A percentile compares a stretch with the other conserved stretches of the same genome.
These are phyloP conservation scores for Leucoma salicis DNA, from an alignment of 2,888 invertebrate genomes.

Conservation along the genomic window DNA sequence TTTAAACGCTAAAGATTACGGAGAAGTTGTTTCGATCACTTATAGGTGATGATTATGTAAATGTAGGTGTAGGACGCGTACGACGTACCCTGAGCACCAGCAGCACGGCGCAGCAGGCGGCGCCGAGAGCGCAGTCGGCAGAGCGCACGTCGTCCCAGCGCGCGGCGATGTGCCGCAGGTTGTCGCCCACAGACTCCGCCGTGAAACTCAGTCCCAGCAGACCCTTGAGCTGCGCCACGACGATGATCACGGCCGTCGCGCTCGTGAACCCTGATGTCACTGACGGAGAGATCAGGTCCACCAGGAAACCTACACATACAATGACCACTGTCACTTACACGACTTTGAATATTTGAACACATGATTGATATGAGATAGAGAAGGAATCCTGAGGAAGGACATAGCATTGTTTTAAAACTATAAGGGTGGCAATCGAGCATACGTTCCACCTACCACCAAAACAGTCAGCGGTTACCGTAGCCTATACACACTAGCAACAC, in stretches of 20 bases:
- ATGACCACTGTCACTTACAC: no score
- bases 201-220: conserved; percentile 86
- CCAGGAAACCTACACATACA: conserved; percentile 87
- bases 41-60: no score
- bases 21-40: no score
- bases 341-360: no score
- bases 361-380: no score
- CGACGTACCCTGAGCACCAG: conserved; percentile 85
- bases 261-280: conserved; percentile 93
- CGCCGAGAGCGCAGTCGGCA: conserved; percentile 85
- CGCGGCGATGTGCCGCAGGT: conserved; percentile 71
- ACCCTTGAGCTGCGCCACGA: conserved; percentile 88
- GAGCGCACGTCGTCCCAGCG: conserved; percentile 75
- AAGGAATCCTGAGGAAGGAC: no score
- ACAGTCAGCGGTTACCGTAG: no score
- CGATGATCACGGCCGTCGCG: conserved; percentile 90
- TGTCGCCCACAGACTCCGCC: conserved; percentile 85
- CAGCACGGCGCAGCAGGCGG: conserved; percentile 84
- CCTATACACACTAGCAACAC: no score
- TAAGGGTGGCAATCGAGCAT: no score
- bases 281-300: conserved; percentile 91
- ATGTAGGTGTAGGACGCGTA: not conserved
- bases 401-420: no score
- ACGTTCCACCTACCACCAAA: no score
- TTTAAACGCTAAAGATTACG: no score